phyloP scores from a whole-genome alignment of 2,797 vertebrate species.

The Sebastes trivittatus region DNA sequence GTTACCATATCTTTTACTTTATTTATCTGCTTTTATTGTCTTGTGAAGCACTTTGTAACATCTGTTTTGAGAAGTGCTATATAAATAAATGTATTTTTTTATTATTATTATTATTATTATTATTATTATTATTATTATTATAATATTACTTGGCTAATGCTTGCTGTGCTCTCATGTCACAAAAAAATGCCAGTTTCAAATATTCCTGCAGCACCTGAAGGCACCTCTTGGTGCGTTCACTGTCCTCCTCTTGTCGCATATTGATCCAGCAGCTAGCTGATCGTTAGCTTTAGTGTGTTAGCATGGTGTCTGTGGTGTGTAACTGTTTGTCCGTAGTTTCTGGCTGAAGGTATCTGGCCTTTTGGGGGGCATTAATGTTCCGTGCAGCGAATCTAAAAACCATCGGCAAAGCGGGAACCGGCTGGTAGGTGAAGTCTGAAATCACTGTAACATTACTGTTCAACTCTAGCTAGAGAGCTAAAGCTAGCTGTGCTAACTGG shows the following conservation, averaged over 20 bases:
- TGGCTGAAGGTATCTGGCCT: slow-evolving; percentile 72
- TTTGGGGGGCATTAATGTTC: slow-evolving; percentile 84
- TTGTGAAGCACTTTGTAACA: too few relatives aligned
- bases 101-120: too few relatives aligned
- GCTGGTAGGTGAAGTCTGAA: slow-evolving; percentile 81
- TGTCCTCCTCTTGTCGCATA: slow-evolving; percentile 54
- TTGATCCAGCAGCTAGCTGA: slow-evolving; percentile 55
- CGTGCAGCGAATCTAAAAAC: slow-evolving; percentile 83
- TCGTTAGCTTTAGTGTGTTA: slow-evolving; percentile 66
- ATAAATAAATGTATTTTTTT: too few relatives aligned
- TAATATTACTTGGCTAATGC: background rate
- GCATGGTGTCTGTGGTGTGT: slow-evolving; percentile 73
- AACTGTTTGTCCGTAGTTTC: slow-evolving; percentile 74
- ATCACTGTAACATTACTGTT: slow-evolving; percentile 36
- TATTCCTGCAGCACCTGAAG: slow-evolving; percentile 25
- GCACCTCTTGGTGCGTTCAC: slow-evolving; percentile 33
- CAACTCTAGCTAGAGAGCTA: too few relatives aligned
- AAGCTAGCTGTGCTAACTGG: too few relatives aligned
- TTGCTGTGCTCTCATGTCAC: background rate
- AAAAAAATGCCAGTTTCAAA: rapidly evolving
- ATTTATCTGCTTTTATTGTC: too few relatives aligned
- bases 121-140: background rate
- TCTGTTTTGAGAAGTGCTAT: too few relatives aligned
- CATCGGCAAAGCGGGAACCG: slow-evolving; percentile 86
- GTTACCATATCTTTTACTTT: too few relatives aligned